Evolutionary conservation across 1,140 invertebrate genomes (phyloP).

Genomic region (Papilio dardanus): DNA sequence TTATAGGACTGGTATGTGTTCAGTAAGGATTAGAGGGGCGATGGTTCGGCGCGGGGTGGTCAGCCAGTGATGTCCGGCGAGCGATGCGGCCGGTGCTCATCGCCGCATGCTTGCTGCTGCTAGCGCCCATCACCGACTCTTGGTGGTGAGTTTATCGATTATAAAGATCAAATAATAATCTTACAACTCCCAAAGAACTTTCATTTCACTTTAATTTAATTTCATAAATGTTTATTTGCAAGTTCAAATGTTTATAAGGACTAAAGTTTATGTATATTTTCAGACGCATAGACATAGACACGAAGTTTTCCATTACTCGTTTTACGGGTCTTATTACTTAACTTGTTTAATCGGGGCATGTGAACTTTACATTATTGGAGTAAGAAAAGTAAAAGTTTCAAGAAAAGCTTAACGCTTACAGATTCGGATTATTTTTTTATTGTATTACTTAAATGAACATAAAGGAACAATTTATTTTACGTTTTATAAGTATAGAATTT

Average conservation of each 20-base stretch:
- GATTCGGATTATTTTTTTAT: background rate
- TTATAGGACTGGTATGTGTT: conserved; percentile 39
- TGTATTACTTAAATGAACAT: too few species aligned
- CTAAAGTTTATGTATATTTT: background rate
- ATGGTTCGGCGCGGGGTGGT: conserved; percentile 53
- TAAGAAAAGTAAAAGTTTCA: background rate
- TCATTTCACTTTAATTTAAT: background rate
- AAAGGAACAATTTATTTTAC: too few species aligned
- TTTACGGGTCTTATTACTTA: too few species aligned
- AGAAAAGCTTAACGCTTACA: background rate
- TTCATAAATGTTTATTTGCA: background rate
- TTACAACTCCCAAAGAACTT: background rate
- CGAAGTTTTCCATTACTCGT: background rate
- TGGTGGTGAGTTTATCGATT: conserved; percentile 83
- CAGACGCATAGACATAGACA: background rate
- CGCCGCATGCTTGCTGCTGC: conserved; percentile 85
- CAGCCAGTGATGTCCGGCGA: conserved; percentile 79
- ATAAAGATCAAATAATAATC: conserved; percentile 12
- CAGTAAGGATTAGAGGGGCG: conserved; percentile 25
- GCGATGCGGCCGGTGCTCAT: conserved; percentile 85
- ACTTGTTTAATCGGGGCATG: background rate
- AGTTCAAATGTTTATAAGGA: background rate
- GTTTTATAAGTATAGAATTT: too few species aligned
- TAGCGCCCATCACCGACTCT: conserved; percentile 85
- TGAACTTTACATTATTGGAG: background rate